A percentile compares a stretch with the other conserved stretches of the same genome.
phyloP scores from a whole-genome alignment of 2,797 vertebrate genomes.

The Sciurus carolinensis region DNA sequence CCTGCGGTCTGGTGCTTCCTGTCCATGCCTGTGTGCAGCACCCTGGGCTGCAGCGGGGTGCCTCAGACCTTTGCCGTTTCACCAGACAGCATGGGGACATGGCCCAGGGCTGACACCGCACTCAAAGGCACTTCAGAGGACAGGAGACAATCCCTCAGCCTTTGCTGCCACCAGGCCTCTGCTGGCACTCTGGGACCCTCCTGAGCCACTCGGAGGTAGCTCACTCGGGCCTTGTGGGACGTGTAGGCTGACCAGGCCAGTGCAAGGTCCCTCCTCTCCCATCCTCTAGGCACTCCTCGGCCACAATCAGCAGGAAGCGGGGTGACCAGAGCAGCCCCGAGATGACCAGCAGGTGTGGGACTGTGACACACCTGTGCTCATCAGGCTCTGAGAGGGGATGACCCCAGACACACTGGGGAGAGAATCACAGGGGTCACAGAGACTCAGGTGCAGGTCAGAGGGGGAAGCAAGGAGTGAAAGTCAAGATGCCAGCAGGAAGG shows the following conservation, averaged over 20 bases:
- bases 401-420: background rate
- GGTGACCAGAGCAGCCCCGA: background rate
- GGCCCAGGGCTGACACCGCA: background rate
- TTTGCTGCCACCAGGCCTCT: rapidly evolving
- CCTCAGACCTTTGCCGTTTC: background rate
- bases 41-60: background rate
- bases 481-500: background rate
- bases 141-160: background rate
- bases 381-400: background rate
- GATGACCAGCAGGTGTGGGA: no score
- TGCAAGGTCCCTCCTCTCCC: no score
- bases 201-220: no score
- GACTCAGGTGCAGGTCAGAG: background rate
- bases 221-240: background rate
- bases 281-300: background rate
- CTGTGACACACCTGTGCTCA: no score
- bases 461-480: background rate
- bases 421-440: background rate
- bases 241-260: background rate
- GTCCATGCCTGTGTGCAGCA: rapidly evolving
- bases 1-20: background rate
- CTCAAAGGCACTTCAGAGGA: background rate
- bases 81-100: rapidly evolving
- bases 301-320: background rate
- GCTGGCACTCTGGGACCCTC: background rate